Evolutionary conservation across 2,888 invertebrate species (phyloP), one percentile per base, ranked within the genome.

Genomic region (Cerastis rubricosa): DNA sequence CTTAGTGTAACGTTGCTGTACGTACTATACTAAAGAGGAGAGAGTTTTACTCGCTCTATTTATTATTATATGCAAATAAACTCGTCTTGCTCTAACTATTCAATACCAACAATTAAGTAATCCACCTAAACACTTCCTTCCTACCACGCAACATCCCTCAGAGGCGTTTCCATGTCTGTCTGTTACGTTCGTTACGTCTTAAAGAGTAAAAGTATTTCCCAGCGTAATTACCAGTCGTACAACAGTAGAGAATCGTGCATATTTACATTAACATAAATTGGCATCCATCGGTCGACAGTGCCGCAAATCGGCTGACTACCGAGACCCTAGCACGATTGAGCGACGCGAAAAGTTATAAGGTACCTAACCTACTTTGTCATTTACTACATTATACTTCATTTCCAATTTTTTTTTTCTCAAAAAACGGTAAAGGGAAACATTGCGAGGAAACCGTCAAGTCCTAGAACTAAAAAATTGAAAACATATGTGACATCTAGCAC

Each of bases 151-250:
- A 78, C 73, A 76, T 74, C 75, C 76, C 75, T 61, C 65, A 72
- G n/a, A 85, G 68, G 72, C 76, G 80, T 80, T 89, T 83, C 74
- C 80, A 81, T 54, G 70, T 80, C 78, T 73, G 69, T 80, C 88
- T 74, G 69, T 77, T 78, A 77, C 72, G 49, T 74, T 72, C 49
- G 74, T 71, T 78, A 81, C 86, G 63, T 74, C 85, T 82, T 57
- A 74, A 74, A 85, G 66, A 80, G 81, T 80, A 83, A 85, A 86
- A 85, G 81, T 83, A 81, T 89, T 90, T 89, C 86, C 85, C 87
- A 87, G 85, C 85, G 85, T 89, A 92, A 92, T 92, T 89, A 86
- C 84, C 61, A 80, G 81, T 85, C 79, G 83, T 81, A 86, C 87
- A 84, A 84, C 80, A 71, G 51, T 51, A 51, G 59, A 86, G 74